phyloP scores from a whole-genome alignment of 37 sponge, comb jelly and placozoan genomes.

The Diacarnus erythraeanus region DNA sequence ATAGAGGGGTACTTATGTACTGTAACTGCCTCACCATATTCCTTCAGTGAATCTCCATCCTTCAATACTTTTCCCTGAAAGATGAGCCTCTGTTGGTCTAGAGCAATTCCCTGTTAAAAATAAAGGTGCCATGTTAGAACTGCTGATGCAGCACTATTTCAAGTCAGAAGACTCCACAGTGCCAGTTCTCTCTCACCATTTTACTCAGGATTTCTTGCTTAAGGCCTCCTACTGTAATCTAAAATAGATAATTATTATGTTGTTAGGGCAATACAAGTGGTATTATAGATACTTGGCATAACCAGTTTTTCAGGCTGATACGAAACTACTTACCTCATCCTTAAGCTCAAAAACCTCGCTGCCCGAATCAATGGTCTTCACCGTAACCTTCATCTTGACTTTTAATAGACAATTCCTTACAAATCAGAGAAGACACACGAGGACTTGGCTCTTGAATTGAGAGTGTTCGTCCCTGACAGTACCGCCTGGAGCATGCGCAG shows the following conservation, averaged over 20 bases:
- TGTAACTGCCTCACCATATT: constrained; percentile 24
- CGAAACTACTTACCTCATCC: constrained; percentile 34
- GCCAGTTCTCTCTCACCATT: constrained; percentile 22
- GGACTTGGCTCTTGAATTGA: background rate
- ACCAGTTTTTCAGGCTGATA: too few relatives aligned
- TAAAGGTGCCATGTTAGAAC: background rate
- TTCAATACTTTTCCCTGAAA: constrained; percentile 56
- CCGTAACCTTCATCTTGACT: constrained; percentile 51
- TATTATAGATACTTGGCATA: too few relatives aligned
- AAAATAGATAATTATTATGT: background rate
- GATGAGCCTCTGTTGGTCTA: constrained; percentile 40
- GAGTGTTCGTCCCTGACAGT: too few relatives aligned
- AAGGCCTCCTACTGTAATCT: constrained; percentile 42
- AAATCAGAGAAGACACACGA: too few relatives aligned
- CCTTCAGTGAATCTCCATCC: constrained; percentile 28
- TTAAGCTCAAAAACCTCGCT: constrained; percentile 34
- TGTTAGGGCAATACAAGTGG: background rate
- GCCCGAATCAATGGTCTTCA: constrained; percentile 53
- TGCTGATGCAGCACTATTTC: background rate
- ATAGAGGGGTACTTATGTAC: background rate
- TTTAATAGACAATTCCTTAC: too few relatives aligned
- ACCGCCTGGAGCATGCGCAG: background rate
- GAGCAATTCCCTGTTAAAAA: constrained; percentile 26
- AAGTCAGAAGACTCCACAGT: background rate
- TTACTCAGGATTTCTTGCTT: constrained; percentile 30